Base-by-base conservation (phyloP, 2,888 invertebrate species). In the Chrysomela aeneicollis region DNA sequence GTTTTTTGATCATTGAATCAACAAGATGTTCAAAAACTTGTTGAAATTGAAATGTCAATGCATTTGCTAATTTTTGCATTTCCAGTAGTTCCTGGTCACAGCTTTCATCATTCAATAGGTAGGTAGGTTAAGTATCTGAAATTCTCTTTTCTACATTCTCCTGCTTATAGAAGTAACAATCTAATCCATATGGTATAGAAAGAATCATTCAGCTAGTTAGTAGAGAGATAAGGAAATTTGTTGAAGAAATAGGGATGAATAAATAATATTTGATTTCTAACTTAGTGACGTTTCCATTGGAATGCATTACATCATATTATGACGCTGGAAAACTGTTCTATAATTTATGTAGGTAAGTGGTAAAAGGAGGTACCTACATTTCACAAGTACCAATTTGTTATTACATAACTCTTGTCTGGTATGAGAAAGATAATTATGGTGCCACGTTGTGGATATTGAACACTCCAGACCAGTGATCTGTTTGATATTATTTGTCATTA, bases 71-170 rank as follows among this genome's bases (percentile, higher is more conserved):
- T 70, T 66, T 69, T 67, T 68, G 59, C 66, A 61, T 71, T 70
- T 68, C 70, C 70, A 73, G 73, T 72, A 73, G 76, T 73, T 74
- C 74, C 71, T 70, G 66, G 70, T 70, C 74, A 42, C 42, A 78
- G 78, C 79, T 79, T 79, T 79, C 79, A 78, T 78, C 77, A 78
- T 71, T 73, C 70, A 70, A 69, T 73, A 67, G 22, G 46, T 62
- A 59, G 59, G 62, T 66, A 59, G 46, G 58, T 58, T 58, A 63
- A 42, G 57, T 58, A 35, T 61, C 46, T 32, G 19, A 32, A 61
- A 52, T 50, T 50, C 51, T 57, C 57, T 60, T 5, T 62, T 61
- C 60, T 74, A 79, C 80, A 76, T 79, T 80, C 81, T 79, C 80
- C 77, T 79, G 79, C 76, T 76, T 73, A 72, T 75, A 70, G 67